phyloP scores from a whole-genome alignment of 2,113 vertebrate species.

The Phalacrocorax aristotelis region DNA sequence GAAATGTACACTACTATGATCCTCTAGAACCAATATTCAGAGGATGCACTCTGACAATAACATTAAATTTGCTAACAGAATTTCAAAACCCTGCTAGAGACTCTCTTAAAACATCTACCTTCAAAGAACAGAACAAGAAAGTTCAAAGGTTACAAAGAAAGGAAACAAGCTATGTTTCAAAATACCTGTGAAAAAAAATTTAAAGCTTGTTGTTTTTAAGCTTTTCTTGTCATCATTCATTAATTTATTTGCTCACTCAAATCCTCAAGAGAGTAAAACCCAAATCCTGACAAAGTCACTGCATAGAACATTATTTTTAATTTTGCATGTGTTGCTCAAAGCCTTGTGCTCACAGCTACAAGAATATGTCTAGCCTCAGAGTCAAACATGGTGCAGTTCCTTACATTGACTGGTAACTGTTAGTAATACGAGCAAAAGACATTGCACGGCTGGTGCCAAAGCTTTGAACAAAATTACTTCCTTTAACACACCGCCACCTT shows the following conservation, averaged over 20 bases:
- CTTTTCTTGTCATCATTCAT: constrained; percentile 44
- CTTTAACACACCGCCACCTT: constrained; percentile 88
- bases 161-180: neutral
- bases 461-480: constrained; percentile 95
- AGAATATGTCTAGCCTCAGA: constrained; percentile 59
- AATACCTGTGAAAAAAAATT: neutral
- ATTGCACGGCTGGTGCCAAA: constrained; percentile 82
- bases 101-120: neutral
- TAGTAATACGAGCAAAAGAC: constrained; percentile 82
- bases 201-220: constrained; percentile 15
- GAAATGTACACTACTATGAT: neutral
- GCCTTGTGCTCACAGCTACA: constrained; percentile 1
- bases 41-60: neutral
- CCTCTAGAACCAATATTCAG: neutral
- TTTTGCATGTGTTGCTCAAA: constrained; percentile 5
- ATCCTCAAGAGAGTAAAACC: neutral
- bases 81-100: neutral
- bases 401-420: constrained; percentile 79
- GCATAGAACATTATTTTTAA: constrained; percentile 5
- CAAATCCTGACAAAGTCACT: constrained; percentile 15
- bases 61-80: neutral
- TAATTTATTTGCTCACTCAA: constrained; percentile 36
- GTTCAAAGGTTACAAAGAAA: neutral
- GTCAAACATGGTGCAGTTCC: constrained; percentile 71
- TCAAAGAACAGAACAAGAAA: neutral